These are phyloP conservation scores for Plagodis dolabraria DNA, from an alignment of 2,888 invertebrate genomes.

Conservation along the genomic window DNA sequence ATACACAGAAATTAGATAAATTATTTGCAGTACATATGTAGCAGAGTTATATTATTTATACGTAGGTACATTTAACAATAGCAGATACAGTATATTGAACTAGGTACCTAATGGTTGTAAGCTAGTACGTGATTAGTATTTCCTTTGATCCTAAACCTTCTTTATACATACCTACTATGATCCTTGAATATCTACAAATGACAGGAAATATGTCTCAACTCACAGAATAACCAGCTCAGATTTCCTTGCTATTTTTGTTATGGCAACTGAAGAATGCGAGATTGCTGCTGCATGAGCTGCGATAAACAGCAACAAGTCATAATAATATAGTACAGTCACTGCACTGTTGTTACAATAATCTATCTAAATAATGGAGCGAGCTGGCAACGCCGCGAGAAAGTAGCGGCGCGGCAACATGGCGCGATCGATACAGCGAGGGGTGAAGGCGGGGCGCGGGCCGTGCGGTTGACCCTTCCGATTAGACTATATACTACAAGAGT, in stretches of 20 bases:
- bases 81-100: no score
- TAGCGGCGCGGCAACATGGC: slow-evolving; percentile 34
- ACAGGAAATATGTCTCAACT: neutral
- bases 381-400: slow-evolving; percentile 74
- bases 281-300: slow-evolving; percentile 23
- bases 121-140: neutral
- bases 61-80: neutral
- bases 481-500: slow-evolving; percentile 6
- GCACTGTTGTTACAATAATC: slow-evolving; percentile 19
- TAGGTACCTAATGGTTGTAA: neutral
- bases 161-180: no score
- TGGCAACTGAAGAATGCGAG: slow-evolving; percentile 11
- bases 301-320: slow-evolving; percentile 63
- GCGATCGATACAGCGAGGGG: slow-evolving; percentile 35
- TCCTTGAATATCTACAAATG: neutral
- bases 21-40: no score
- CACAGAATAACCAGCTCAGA: neutral
- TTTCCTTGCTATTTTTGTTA: slow-evolving; percentile 7
- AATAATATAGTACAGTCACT: slow-evolving; percentile 14
- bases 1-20: no score
- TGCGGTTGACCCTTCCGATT: slow-evolving; percentile 33
- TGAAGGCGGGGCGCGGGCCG: slow-evolving; percentile 15
- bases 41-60: no score
- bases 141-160: no score
- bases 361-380: slow-evolving; percentile 57